Conservation (phyloP, 1,140 invertebrate species). For the Aphelenchoides besseyi region DNA sequence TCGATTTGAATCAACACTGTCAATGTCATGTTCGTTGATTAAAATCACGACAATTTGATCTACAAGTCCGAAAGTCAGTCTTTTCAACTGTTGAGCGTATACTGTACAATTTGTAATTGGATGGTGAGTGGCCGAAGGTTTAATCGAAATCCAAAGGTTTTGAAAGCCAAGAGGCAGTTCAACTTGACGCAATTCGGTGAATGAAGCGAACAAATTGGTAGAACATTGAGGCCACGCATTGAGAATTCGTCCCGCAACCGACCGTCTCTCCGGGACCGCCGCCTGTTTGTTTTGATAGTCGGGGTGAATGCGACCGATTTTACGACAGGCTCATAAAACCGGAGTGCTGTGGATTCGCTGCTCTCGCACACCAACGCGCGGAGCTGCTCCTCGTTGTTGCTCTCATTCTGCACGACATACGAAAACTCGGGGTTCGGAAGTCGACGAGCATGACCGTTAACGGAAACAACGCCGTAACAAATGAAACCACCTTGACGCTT, state of each 20-base stretch:
- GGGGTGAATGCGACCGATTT: neutral
- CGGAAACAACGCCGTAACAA: neutral
- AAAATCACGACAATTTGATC: too few species aligned
- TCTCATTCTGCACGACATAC: neutral
- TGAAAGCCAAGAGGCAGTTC: neutral
- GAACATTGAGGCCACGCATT: neutral
- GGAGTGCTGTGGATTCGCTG: neutral
- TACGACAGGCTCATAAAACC: neutral
- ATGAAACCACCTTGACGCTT: neutral
- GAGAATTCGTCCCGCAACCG: neutral
- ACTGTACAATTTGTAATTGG: too few species aligned
- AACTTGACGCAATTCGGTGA: neutral
- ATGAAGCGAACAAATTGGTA: slow-evolving; percentile 1
- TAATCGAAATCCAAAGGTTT: neutral
- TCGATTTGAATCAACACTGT: too few species aligned
- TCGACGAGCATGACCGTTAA: neutral
- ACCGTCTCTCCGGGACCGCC: neutral
- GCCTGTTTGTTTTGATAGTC: slow-evolving; percentile 14
- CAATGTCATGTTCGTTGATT: too few species aligned
- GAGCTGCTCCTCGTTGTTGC: neutral
- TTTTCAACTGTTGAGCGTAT: too few species aligned
- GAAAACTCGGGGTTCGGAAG: neutral
- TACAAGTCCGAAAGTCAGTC: too few species aligned
- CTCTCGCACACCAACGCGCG: neutral
- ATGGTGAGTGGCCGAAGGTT: neutral